phyloP scores from a whole-genome alignment of 2,113 vertebrate species.

The Loxodonta africana region DNA sequence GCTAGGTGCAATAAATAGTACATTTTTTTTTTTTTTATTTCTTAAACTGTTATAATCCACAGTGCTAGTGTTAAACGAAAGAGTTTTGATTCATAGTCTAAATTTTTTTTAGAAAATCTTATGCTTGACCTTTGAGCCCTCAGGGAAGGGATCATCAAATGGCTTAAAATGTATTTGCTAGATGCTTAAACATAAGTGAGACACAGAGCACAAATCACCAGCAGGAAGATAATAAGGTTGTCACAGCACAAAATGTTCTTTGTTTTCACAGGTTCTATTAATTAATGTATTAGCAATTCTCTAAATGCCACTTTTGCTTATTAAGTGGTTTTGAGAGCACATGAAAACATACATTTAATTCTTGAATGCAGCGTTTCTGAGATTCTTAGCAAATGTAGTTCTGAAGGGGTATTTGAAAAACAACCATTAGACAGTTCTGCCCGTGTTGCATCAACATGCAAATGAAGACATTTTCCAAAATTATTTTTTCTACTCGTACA shows the following conservation, averaged over 20 bases:
- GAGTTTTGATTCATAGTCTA: slow-evolving; percentile 78
- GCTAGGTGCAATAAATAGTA: neutral
- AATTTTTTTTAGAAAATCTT: slow-evolving; percentile 86
- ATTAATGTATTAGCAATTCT: slow-evolving; percentile 88
- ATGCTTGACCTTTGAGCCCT: slow-evolving; percentile 82
- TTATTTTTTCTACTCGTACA: neutral
- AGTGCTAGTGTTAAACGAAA: slow-evolving; percentile 53
- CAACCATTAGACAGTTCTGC: neutral
- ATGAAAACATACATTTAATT: slow-evolving; percentile 84
- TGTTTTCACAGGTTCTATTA: slow-evolving; percentile 88
- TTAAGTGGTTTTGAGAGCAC: slow-evolving; percentile 87
- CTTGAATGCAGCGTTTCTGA: slow-evolving; percentile 73
- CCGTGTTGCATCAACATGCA: neutral
- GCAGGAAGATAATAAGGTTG: slow-evolving; percentile 86
- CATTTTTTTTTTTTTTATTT: neutral
- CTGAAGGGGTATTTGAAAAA: slow-evolving; percentile 59
- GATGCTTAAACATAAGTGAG: slow-evolving; percentile 84
- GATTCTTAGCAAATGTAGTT: slow-evolving; percentile 63
- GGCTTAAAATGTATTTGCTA: slow-evolving; percentile 82
- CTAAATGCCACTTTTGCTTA: slow-evolving; percentile 87
- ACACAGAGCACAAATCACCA: slow-evolving; percentile 80
- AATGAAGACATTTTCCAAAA: slow-evolving; percentile 25
- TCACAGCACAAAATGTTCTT: slow-evolving; percentile 87
- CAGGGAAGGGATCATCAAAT: slow-evolving; percentile 79
- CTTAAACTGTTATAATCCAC: neutral